Base-by-base conservation (phyloP, 2,797 vertebrate genomes). In the Melanotaenia nigrans region DNA sequence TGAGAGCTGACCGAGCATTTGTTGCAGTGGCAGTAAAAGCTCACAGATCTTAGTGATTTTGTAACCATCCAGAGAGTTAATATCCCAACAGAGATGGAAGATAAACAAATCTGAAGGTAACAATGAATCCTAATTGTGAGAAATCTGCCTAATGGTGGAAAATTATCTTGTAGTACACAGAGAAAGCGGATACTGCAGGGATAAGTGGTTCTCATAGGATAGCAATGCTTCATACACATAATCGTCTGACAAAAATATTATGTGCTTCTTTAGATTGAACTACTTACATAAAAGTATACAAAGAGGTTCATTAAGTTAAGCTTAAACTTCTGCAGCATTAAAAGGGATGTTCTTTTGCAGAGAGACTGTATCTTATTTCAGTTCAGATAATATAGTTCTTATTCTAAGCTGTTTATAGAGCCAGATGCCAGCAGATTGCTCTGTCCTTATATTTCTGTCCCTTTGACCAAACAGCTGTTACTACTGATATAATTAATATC, bases 1-100 rank as follows among this genome's bases (percentile, higher is more conserved):
- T n/a, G 49, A 68, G 77, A 60, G 63, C 66, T 16, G 57, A 65
- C 65, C 6, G 60, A 22, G 35, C 10, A 58, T 55, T 57, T 66
- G 61, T 70, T 65, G 36, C 58, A 42, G 53, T 16, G 25, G 61
- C 67, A 36, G 61, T 58, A 45, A 49, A 28, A 54, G 56, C 65
- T 61, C 55, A 11, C 20, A 38, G 56, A 66, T 36, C 36, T 35
- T 14, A 1, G 5, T n/a, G 32, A 35, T 47, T 49, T 4, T 28
- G 28, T 49, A 59, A 38, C 53, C 38, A 20, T n/a, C 42, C 54
- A 32, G 25, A 61, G 45, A 38, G 35, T 35, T 70, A 61, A 40
- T 42, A 53, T 70, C 35, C 13, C 13, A 8, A 33, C 28, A 11
- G 18, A 63, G 49, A 69, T 61, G 3, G 32, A 68, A 57, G 63